Base-by-base conservation (phyloP, 1,140 invertebrate genomes). In the Chionoecetes opilio region DNA sequence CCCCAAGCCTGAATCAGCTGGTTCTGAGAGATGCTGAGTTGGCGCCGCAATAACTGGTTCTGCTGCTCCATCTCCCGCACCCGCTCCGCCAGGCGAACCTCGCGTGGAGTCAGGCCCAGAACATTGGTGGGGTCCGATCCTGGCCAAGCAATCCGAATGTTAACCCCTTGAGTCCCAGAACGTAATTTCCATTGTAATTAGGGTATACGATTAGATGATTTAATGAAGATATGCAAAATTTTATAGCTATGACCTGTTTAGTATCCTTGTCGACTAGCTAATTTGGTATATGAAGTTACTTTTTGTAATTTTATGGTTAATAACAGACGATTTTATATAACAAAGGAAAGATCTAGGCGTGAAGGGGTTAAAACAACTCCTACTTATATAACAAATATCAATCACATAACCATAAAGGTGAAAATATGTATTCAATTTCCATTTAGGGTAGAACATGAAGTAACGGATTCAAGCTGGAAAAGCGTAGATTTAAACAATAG, bases 31-130 rank as follows among this genome's bases (percentile, higher is more conserved):
- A 97, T 97, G 95, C 97, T 97, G 2, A 98, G 96, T 96, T 98
- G 97, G 85, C 97, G 96, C 37, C 97, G 96, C 5, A 98, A 96
- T 21, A 97, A 95, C 93, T 97, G 97, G 94, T 97, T 97, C 96
- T 98, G 97, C 96, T 97, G 97, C 96, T 97, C 97, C 96, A 97
- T 97, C 93, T 97, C 97, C 92, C 97, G 96, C 3, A 97, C 97
- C 92, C 97, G 96, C 75, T 97, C 97, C 0, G 97, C 97, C 37
- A 97, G 96, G 94, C 97, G 97, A 21, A 97, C 97, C 96, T 97
- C 97, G 26, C 97, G 96, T 2, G 97, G 96, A 91, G 96, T 97
- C 82, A 97, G 97, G 0, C 97, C 97, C 86, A 97, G 96, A 84
- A 97, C 96, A 96, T 97, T 97, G 84, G 96, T 96, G 14, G 96